Percentiles rank a stretch among this genome's conserved stretches.
Conservation (phyloP, 2,888 invertebrate species). For the Agriopis aurantiaria region DNA sequence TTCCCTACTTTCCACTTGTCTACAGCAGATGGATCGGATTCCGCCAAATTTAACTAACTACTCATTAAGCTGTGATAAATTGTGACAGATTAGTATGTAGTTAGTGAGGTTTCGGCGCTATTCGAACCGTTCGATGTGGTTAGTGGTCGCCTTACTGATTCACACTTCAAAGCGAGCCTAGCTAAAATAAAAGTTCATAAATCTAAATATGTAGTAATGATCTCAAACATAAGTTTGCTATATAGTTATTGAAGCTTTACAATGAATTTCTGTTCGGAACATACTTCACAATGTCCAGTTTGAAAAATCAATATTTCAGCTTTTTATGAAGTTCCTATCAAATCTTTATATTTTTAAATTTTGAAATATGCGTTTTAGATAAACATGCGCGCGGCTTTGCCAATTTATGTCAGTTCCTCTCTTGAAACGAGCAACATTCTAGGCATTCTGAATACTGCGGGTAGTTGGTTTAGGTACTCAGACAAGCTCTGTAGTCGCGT, state of each 20-base stretch:
- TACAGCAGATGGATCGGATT: too few species aligned
- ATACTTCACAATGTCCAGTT: not conserved
- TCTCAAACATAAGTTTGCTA: conserved; percentile 1
- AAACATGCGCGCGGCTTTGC: not conserved
- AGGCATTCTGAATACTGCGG: not conserved
- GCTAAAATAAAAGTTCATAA: not conserved
- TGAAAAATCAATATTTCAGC: not conserved
- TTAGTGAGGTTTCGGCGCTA: too few species aligned
- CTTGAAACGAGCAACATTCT: not conserved
- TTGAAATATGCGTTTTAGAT: not conserved
- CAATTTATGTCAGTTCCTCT: too few species aligned
- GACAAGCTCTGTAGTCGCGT: not conserved
- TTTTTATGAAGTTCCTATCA: too few species aligned
- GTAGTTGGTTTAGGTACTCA: not conserved
- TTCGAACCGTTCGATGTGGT: too few species aligned
- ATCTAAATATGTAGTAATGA: not conserved
- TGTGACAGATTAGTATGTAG: too few species aligned
- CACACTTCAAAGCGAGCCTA: not conserved
- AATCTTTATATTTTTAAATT: too few species aligned
- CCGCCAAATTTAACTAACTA: too few species aligned
- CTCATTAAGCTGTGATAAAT: too few species aligned
- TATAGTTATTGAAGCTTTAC: not conserved
- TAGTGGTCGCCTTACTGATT: not conserved
- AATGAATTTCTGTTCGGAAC: not conserved
- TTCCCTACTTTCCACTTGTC: not conserved